A percentile compares a stretch with the other conserved stretches of the same genome.
Conservation (phyloP, 2,113 vertebrate species). For the Cariama cristata region DNA sequence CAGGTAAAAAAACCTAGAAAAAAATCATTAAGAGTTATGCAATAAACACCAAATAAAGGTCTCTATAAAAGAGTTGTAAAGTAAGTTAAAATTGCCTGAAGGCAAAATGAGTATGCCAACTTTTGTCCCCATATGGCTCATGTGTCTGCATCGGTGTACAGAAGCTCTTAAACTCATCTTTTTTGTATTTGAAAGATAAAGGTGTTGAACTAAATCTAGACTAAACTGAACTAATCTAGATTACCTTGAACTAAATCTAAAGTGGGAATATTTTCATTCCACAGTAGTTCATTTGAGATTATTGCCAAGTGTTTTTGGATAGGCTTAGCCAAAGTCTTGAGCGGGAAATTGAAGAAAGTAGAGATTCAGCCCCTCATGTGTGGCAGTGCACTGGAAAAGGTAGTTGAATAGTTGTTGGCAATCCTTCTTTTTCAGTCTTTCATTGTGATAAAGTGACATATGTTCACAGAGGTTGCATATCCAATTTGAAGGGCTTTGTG, state of each 20-base stretch:
- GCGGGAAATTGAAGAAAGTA: not conserved
- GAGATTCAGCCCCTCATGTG: not conserved
- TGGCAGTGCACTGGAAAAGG: not conserved
- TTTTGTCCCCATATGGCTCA: not conserved
- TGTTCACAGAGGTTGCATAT: not conserved
- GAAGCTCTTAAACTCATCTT: not conserved
- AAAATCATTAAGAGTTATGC: not conserved
- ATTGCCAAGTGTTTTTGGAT: not conserved
- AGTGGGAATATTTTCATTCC: not conserved
- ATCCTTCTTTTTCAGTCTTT: not conserved
- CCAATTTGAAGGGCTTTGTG: not conserved
- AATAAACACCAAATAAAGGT: not conserved
- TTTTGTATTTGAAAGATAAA: not conserved
- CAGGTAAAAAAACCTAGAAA: not conserved
- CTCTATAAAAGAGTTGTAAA: not conserved
- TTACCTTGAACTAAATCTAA: not conserved
- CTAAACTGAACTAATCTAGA: not conserved
- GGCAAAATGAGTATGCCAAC: not conserved
- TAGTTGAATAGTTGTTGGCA: not conserved
- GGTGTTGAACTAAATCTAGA: not conserved
- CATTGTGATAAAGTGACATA: not conserved
- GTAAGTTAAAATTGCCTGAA: not conserved
- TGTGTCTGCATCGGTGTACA: not conserved
- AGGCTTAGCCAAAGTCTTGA: not conserved
- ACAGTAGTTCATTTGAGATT: not conserved